Evolutionary conservation across 2,888 invertebrate species (phyloP).

Genomic region (Camptogramma bilineatum): DNA sequence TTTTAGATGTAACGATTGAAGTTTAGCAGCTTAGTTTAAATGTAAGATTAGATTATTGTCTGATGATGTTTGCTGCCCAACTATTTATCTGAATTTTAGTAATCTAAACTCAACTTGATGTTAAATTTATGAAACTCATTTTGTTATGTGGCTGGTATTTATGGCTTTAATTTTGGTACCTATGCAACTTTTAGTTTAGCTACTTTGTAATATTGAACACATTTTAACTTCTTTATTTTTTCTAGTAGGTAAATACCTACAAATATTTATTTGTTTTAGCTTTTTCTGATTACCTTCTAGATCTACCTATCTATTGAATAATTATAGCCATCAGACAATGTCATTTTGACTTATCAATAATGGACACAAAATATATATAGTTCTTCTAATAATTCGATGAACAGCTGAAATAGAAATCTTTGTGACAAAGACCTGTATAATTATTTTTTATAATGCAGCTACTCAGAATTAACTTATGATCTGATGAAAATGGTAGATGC

Average conservation of each 20-base stretch:
- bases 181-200: constrained; percentile 30
- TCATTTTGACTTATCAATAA: not conserved
- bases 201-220: constrained; percentile 7
- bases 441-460: too few relatives aligned
- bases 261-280: not conserved
- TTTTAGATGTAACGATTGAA: constrained; percentile 37
- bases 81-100: constrained; percentile 28
- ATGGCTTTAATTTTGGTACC: constrained; percentile 46
- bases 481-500: not conserved
- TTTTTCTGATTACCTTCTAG: not conserved
- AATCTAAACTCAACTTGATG: constrained; percentile 21
- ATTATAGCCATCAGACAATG: not conserved
- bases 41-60: constrained; percentile 32
- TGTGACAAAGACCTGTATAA: not conserved
- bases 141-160: constrained; percentile 34
- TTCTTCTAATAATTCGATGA: not conserved
- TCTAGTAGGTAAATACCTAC: not conserved
- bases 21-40: constrained; percentile 41
- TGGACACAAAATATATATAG: not conserved
- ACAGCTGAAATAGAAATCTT: not conserved
- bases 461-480: too few relatives aligned
- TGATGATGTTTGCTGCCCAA: constrained; percentile 33
- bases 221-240: constrained; percentile 7
- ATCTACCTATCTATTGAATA: not conserved
- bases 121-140: constrained; percentile 35